Base-by-base conservation (phyloP, 2,797 vertebrate species). In the Galaxias olidus region DNA sequence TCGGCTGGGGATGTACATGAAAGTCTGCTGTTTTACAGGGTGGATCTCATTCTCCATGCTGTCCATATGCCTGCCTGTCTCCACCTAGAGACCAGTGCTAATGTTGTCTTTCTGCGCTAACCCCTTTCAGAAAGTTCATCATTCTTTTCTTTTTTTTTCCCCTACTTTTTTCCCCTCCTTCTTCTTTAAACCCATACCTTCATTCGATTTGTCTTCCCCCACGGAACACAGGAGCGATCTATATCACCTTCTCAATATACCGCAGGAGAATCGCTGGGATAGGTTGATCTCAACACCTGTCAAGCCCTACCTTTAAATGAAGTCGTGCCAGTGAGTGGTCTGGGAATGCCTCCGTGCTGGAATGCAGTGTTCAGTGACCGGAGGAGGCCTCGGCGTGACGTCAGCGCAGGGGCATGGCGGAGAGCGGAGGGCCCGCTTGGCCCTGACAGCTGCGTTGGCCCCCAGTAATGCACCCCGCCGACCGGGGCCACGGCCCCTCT, bases 1-100 rank as follows among this genome's bases (percentile, higher is more conserved):
- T 91, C 86, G 85, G 84, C 85, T 72, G 86, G 81, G 88, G 82
- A 87, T 86, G 85, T 90, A 92, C 90, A 91, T 91, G 87, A 91
- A 90, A 87, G 90, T 88, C 86, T 87, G 76, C 87, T 89, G 88
- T 89, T 89, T 84, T 87, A 90, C 89, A 88, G 88, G 78, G 79
- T 84, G 89, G 87, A 87, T 89, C 88, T 88, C 81, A 80, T 91
- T 90, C 86, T 85, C 84, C 85, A 86, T 86, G 86, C 84, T 85
- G 86, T 87, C 87, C 88, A 84, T 89, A 89, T 82, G 82, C 84
- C 86, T 82, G 86, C 87, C 83, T 86, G 87, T 86, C 87, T 61
- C 64, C 61, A 45, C 64, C 68, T 80, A 58, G 82, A 87, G 85
- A 88, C 78, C 72, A 66, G 74, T 42, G 65, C 80, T 82, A 89